Conservation (phyloP, 2,888 invertebrate genomes). For the Gisinianus flammeolus region DNA sequence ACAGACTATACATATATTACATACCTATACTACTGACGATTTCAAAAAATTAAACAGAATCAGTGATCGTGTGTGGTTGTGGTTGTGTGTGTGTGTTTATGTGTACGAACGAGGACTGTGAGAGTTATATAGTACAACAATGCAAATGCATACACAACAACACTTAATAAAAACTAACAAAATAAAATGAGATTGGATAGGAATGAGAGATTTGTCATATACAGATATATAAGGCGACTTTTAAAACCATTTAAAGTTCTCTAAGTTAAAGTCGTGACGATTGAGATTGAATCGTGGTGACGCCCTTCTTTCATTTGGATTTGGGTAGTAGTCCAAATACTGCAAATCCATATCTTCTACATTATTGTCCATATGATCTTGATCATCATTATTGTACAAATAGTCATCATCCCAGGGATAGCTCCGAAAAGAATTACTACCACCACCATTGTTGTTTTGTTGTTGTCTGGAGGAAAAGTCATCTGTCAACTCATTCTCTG, state of each 20-base stretch:
- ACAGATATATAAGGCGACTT: background rate
- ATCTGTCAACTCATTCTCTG: slow-evolving; percentile 28
- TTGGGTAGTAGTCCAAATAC: slow-evolving; percentile 31
- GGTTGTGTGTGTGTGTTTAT: background rate
- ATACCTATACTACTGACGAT: no score
- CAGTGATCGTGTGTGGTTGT: slow-evolving; percentile 1
- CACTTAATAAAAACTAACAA: no score
- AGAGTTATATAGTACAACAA: slow-evolving; percentile 1
- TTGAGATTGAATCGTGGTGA: slow-evolving; percentile 10
- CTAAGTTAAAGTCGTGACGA: slow-evolving; percentile 36
- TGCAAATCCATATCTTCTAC: slow-evolving; percentile 31
- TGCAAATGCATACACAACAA: no score
- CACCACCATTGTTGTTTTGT: background rate
- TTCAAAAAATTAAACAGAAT: background rate
- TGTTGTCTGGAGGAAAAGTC: slow-evolving; percentile 10
- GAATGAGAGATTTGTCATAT: no score
- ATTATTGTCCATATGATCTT: slow-evolving; percentile 36
- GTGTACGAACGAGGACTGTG: no score
- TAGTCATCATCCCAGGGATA: slow-evolving; percentile 35
- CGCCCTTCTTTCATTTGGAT: slow-evolving; percentile 16
- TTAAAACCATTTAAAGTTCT: slow-evolving; percentile 33
- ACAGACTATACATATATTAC: no score
- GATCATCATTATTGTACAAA: slow-evolving; percentile 19
- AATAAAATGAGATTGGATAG: no score
- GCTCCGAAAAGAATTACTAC: slow-evolving; percentile 14